Percentiles rank a stretch among this genome's conserved stretches.
Conservation (phyloP, 2,888 invertebrate species). For the Agriopis aurantiaria region DNA sequence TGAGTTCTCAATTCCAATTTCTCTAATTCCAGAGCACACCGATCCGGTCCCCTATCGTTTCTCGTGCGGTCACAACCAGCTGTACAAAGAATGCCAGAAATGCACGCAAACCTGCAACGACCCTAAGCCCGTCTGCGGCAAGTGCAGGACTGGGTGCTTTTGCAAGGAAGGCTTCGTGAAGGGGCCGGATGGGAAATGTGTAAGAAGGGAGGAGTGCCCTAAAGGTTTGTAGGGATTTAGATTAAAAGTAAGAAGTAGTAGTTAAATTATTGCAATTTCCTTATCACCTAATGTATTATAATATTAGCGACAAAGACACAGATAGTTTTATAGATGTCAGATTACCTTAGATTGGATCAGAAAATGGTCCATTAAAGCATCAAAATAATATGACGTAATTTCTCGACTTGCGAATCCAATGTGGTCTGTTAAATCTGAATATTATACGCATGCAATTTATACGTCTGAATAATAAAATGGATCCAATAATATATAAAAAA, state of each 20-base stretch:
- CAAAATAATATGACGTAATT: too few relatives aligned
- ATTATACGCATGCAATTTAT: too few relatives aligned
- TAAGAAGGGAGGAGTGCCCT: constrained; percentile 63
- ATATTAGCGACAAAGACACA: too few relatives aligned
- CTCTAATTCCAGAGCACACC: constrained; percentile 39
- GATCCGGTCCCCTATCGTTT: constrained; percentile 51
- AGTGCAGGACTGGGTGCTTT: constrained; percentile 66
- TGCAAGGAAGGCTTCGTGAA: constrained; percentile 64
- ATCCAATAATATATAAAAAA: neutral
- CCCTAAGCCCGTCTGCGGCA: constrained; percentile 56
- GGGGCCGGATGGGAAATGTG: constrained; percentile 61
- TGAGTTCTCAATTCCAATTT: neutral
- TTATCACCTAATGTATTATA: neutral
- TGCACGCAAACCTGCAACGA: constrained; percentile 56
- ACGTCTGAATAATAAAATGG: too few relatives aligned
- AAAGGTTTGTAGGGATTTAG: constrained; percentile 52
- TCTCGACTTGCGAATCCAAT: too few relatives aligned
- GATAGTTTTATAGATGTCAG: too few relatives aligned
- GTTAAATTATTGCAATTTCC: neutral
- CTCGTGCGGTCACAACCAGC: constrained; percentile 60
- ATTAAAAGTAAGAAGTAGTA: neutral
- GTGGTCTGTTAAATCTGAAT: too few relatives aligned
- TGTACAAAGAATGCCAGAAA: constrained; percentile 63
- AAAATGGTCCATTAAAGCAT: too few relatives aligned
- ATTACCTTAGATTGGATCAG: too few relatives aligned